Conservation (phyloP, 2,888 invertebrate genomes). For the Cryptus viduatorius region DNA sequence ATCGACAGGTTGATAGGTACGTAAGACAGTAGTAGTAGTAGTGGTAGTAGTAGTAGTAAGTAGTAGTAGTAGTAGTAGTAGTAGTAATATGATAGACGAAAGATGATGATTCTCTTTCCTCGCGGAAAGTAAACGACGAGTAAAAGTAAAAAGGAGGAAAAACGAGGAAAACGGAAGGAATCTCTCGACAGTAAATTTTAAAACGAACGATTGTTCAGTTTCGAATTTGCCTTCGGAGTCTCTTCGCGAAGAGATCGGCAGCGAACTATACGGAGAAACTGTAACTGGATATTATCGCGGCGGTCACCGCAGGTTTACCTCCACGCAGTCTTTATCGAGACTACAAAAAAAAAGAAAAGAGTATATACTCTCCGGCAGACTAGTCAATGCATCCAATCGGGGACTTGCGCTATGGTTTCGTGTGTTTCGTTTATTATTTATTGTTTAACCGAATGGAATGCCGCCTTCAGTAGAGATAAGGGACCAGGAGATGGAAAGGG, state of each 20-base stretch:
- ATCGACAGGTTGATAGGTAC: conserved; percentile 82
- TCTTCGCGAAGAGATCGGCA: conserved; percentile 43
- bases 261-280: conserved; percentile 50
- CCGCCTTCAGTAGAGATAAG: conserved; percentile 43
- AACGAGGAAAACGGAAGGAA: conserved; percentile 6
- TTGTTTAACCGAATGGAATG: conserved; percentile 38
- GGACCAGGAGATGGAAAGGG: conserved; percentile 52
- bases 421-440: conserved; percentile 16
- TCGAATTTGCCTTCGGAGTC: conserved; percentile 48
- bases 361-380: conserved; percentile 14
- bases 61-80: conserved; percentile 30
- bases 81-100: conserved; percentile 31
- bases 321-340: conserved; percentile 2
- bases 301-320: neutral
- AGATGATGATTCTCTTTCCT: conserved; percentile 41
- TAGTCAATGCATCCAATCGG: conserved; percentile 56
- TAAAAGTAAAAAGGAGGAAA: conserved; percentile 19
- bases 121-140: conserved; percentile 41
- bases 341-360: neutral
- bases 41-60: conserved; percentile 47
- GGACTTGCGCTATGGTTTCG: conserved; percentile 26
- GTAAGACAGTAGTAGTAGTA: conserved; percentile 75
- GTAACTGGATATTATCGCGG: conserved; percentile 56
- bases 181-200: conserved; percentile 5
- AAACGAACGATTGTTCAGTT: neutral